Conservation (phyloP, 2,888 invertebrate species). For the Chloroclystis v-ata region DNA sequence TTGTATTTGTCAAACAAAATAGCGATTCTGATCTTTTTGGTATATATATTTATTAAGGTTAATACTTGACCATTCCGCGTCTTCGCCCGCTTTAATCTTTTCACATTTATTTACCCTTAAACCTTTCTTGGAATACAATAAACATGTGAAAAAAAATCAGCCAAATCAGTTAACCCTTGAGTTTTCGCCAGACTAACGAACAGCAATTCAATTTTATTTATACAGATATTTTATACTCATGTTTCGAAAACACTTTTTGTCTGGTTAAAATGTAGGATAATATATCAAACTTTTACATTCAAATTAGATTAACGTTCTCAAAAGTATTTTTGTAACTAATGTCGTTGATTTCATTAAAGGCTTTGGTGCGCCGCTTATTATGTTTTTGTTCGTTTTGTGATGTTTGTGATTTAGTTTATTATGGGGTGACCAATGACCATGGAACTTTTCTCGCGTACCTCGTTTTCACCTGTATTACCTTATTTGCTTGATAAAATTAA, state of each 20-base stretch:
- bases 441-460: not conserved
- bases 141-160: too few relatives aligned
- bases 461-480: not conserved
- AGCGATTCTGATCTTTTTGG: too few relatives aligned
- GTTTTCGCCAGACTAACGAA: too few relatives aligned
- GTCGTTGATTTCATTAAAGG: conserved; percentile 59
- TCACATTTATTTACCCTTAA: too few relatives aligned
- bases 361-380: conserved; percentile 49
- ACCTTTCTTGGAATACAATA: too few relatives aligned
- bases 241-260: conserved; percentile 46
- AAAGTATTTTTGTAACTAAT: conserved; percentile 54
- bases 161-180: too few relatives aligned
- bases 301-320: conserved; percentile 62
- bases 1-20: too few relatives aligned
- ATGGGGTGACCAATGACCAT: not conserved
- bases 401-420: conserved; percentile 34
- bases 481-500: too few relatives aligned
- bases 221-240: conserved; percentile 27
- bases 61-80: too few relatives aligned
- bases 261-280: conserved; percentile 36
- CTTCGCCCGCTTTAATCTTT: too few relatives aligned
- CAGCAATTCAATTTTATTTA: too few relatives aligned
- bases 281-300: conserved; percentile 39
- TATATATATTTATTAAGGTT: too few relatives aligned
- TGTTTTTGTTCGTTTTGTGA: conserved; percentile 21